Evolutionary conservation across 1,140 invertebrate genomes (phyloP).

Genomic region (Gonatopus flavifemur): DNA sequence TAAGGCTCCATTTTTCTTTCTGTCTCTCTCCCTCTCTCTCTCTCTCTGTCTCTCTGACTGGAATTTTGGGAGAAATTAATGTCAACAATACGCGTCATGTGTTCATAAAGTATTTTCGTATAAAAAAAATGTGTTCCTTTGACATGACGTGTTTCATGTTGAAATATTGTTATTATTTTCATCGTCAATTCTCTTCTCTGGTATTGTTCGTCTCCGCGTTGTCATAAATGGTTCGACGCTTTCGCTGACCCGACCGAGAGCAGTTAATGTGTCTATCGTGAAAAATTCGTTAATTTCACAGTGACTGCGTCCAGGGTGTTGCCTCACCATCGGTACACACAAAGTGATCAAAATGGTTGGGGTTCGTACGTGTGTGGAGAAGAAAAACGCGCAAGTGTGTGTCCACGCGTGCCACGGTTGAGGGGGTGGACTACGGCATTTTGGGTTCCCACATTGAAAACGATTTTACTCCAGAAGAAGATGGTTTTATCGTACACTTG

Average conservation of each 20-base stretch:
- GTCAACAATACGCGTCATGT: too few relatives aligned
- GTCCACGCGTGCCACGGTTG: not conserved
- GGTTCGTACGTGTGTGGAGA: not conserved
- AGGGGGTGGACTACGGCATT: not conserved
- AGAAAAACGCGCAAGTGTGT: not conserved
- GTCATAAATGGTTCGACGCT: slow-evolving; percentile 36
- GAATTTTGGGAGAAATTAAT: too few relatives aligned
- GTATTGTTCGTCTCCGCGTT: slow-evolving; percentile 25
- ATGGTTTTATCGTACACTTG: too few relatives aligned
- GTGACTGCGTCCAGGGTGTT: slow-evolving; percentile 27
- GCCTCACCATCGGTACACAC: not conserved
- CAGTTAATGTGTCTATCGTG: slow-evolving; percentile 38
- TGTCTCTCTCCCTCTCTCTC: too few relatives aligned
- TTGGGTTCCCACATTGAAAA: slow-evolving; percentile 16
- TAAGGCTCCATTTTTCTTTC: too few relatives aligned
- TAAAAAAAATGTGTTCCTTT: too few relatives aligned
- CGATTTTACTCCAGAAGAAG: too few relatives aligned
- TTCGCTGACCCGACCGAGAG: slow-evolving; percentile 25
- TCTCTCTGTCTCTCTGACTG: too few relatives aligned
- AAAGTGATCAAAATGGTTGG: slow-evolving; percentile 3
- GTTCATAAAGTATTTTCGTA: too few relatives aligned
- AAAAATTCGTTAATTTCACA: slow-evolving; percentile 49
- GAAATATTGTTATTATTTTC: too few relatives aligned
- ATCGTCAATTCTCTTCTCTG: too few relatives aligned
- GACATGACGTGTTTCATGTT: too few relatives aligned